Evolutionary conservation across 2,888 invertebrate species (phyloP), one percentile per base, ranked within the genome.

Genomic region (Hoplodrina blanda): DNA sequence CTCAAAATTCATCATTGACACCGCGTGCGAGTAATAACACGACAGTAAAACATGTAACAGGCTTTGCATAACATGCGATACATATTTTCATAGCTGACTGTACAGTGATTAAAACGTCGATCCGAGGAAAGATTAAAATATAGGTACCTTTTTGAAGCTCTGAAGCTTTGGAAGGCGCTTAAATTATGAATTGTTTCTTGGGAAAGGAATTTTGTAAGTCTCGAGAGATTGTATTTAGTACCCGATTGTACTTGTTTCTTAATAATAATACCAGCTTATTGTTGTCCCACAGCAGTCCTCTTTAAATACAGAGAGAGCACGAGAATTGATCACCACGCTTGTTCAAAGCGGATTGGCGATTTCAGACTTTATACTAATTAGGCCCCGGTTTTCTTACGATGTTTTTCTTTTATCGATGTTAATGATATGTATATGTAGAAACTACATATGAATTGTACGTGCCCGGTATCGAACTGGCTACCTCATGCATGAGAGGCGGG

Each of bases 1-100:
- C 62, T 62, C 64, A 75, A 76, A 82, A 74, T 75, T 73, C 69
- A 64, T 78, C 73, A 78, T 78, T 78, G 75, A 75, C 78, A 74
- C 78, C 69, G 78, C 70, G 66, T 68, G 76, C 71, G 60, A 57
- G 81, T 73, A 78, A 74, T 74, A 73, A 76, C 73, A 62, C 20
- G 65, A 61, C 69, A 70, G 46, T 83, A 76, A 80, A 82, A 76
- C 72, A 62, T 57, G 81, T 70, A 70, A 78, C 69, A 71, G 64
- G 63, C 70, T 54, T 50, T 54, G 61, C 62, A 53, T 52, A 61
- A 60, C 70, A 69, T 50, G 63, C 54, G 41, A 69, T 72, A 80
- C 65, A 65, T 52, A 73, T 75, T 82, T 78, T 73, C 55, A 69
- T 69, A 49, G 57, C 76, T 33, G 67, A 52, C 68, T 75, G 67